Evolutionary conservation across 64 coral and sea anemone species (phyloP).

Genomic region (Stichodactyla mertensii): DNA sequence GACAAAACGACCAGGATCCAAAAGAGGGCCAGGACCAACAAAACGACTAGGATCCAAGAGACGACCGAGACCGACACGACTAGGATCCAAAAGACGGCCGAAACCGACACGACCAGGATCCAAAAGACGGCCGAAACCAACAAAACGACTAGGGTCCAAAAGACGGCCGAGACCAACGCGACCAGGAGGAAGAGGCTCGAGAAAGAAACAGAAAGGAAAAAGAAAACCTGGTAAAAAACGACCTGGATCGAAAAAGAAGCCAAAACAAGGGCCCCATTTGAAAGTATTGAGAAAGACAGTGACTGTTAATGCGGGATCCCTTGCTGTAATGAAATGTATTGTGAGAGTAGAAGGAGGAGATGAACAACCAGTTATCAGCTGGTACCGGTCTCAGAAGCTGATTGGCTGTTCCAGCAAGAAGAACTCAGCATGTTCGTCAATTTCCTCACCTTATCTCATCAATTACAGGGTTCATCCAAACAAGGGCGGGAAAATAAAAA

Average conservation of each 20-base stretch:
- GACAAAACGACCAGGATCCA: not conserved
- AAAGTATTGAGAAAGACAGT: not conserved
- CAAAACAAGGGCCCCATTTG: not conserved
- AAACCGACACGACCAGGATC: no score
- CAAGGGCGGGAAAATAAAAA: not conserved
- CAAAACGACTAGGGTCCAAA: no score
- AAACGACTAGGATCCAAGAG: not conserved
- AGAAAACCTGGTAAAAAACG: not conserved
- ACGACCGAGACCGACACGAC: not conserved
- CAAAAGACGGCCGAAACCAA: no score
- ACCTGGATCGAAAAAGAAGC: not conserved
- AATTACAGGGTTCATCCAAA: not conserved
- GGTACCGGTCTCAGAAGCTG: not conserved
- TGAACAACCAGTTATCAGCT: not conserved
- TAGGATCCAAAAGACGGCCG: no score
- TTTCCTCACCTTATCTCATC: not conserved
- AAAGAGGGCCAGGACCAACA: not conserved
- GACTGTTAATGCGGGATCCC: not conserved
- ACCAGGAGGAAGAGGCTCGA: no score
- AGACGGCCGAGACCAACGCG: no score
- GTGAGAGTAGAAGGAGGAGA: not conserved
- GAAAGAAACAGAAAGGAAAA: no score
- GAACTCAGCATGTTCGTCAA: not conserved
- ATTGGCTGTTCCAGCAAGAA: conserved; percentile 3
- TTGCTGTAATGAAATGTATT: not conserved